A percentile compares a stretch with the other conserved stretches of the same genome.
Conservation (phyloP, 2,888 invertebrate species). For the Cephus runcator region DNA sequence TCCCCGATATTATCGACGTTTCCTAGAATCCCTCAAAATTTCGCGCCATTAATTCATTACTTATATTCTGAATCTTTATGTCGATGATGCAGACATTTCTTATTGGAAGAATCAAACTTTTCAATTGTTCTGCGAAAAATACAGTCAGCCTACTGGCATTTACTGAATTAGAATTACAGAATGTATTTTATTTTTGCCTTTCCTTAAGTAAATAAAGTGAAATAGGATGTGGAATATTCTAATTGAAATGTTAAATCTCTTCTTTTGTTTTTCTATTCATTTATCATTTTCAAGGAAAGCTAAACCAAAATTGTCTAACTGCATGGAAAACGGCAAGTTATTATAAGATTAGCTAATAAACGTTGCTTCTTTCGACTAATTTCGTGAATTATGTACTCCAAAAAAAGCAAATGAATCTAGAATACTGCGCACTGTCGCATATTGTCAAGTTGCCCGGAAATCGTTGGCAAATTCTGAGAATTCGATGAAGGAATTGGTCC, state of each 20-base stretch:
- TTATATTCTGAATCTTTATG: no score
- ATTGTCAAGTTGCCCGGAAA: conserved; percentile 24
- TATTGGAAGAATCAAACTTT: not conserved
- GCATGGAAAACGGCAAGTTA: conserved; percentile 1
- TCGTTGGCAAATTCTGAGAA: conserved; percentile 13
- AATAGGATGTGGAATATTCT: not conserved
- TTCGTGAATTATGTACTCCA: conserved; percentile 7
- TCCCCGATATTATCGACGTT: no score
- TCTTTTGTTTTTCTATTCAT: not conserved
- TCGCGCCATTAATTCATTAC: no score
- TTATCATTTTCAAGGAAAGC: not conserved
- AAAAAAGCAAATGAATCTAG: not conserved
- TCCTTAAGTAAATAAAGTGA: no score
- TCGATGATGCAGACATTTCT: no score
- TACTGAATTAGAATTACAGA: not conserved
- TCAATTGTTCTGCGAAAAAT: not conserved
- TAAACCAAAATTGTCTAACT: not conserved
- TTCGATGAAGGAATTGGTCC: not conserved
- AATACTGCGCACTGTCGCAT: conserved; percentile 2
- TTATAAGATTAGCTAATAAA: conserved; percentile 15
- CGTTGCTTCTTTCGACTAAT: conserved; percentile 17
- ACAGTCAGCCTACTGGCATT: not conserved
- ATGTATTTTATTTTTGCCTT: not conserved
- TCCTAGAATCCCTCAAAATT: no score
- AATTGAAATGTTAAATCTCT: not conserved